Percentiles rank a stretch among this genome's conserved stretches.
These are phyloP conservation scores for Dendrolimus kikuchii DNA, from an alignment of 1,140 invertebrate genomes.

Conservation along the genomic window DNA sequence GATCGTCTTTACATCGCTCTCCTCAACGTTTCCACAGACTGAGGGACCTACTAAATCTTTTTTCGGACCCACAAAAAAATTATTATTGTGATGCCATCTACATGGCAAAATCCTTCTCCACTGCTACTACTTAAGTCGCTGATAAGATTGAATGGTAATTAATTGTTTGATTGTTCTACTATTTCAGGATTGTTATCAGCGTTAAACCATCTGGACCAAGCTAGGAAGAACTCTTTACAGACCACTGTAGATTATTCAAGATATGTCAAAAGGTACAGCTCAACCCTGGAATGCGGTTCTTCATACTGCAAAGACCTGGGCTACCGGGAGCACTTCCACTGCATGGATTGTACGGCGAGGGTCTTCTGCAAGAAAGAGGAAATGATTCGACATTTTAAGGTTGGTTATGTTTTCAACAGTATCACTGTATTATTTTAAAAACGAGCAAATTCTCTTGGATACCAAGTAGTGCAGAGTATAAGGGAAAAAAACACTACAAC, in stretches of 20 bases:
- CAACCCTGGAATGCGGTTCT: conserved; percentile 84
- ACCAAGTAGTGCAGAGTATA: too few relatives aligned
- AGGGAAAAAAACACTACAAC: too few relatives aligned
- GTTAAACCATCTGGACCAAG: conserved; percentile 67
- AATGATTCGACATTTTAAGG: conserved; percentile 95
- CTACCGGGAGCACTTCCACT: conserved; percentile 97
- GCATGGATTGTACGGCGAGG: conserved; percentile 89
- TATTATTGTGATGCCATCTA: too few relatives aligned
- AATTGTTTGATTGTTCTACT: conserved; percentile 19
- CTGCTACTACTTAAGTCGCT: too few relatives aligned
- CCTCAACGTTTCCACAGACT: too few relatives aligned
- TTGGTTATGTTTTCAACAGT: conserved; percentile 12
- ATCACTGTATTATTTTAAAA: too few relatives aligned
- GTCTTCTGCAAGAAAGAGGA: conserved; percentile 99
- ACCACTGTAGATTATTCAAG: conserved; percentile 82
- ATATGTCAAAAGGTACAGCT: conserved; percentile 84
- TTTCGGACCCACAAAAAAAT: too few relatives aligned
- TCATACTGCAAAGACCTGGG: conserved; percentile 86
- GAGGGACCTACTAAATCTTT: too few relatives aligned
- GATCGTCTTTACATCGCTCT: too few relatives aligned
- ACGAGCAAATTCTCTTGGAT: too few relatives aligned
- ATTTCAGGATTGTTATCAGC: conserved; percentile 72
- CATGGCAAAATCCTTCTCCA: too few relatives aligned
- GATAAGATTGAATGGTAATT: too few relatives aligned
- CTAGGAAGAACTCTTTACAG: conserved; percentile 59